A percentile compares a stretch with the other conserved stretches of the same genome.
Conservation (phyloP, 2,888 invertebrate genomes). For the Drosophila demipolita region DNA sequence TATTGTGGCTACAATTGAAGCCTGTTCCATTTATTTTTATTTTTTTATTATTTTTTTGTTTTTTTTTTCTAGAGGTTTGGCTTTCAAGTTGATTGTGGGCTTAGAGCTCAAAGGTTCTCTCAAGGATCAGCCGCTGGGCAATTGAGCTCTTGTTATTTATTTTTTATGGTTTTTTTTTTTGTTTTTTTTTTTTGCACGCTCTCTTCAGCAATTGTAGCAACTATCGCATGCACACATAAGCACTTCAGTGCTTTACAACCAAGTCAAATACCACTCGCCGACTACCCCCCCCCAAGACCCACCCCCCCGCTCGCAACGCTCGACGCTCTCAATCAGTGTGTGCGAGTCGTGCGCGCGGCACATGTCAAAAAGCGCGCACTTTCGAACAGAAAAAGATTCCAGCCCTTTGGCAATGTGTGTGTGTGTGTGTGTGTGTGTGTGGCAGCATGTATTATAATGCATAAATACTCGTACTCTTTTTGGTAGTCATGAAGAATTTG, state of each 20-base stretch:
- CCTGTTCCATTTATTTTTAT: neutral
- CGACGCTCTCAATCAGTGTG: slow-evolving; percentile 4
- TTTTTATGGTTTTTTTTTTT: slow-evolving; percentile 10
- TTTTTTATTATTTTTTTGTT: neutral
- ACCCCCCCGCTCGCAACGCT: neutral
- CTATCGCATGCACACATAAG: slow-evolving; percentile 33
- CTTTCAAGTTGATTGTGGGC: slow-evolving; percentile 12
- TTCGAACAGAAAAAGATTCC: slow-evolving; percentile 56
- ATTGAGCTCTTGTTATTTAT: slow-evolving; percentile 39
- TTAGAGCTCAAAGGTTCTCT: slow-evolving; percentile 35
- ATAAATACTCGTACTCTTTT: slow-evolving; percentile 58
- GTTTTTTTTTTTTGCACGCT: slow-evolving; percentile 3
- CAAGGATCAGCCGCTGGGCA: slow-evolving; percentile 55
- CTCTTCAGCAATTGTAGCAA: slow-evolving; percentile 55
- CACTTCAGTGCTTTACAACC: slow-evolving; percentile 47
- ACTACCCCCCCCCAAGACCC: neutral
- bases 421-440: slow-evolving; percentile 18
- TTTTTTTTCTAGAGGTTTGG: neutral
- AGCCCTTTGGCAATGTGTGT: slow-evolving; percentile 38
- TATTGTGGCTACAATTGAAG: too few species aligned
- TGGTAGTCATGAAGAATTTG: slow-evolving; percentile 55
- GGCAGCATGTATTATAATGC: slow-evolving; percentile 54
- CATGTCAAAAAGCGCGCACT: slow-evolving; percentile 74
- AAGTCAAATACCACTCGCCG: slow-evolving; percentile 46
- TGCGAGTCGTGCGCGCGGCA: slow-evolving; percentile 72